These are phyloP conservation scores for Sander vitreus DNA, from an alignment of 2,113 vertebrate species.

Conservation along the genomic window DNA sequence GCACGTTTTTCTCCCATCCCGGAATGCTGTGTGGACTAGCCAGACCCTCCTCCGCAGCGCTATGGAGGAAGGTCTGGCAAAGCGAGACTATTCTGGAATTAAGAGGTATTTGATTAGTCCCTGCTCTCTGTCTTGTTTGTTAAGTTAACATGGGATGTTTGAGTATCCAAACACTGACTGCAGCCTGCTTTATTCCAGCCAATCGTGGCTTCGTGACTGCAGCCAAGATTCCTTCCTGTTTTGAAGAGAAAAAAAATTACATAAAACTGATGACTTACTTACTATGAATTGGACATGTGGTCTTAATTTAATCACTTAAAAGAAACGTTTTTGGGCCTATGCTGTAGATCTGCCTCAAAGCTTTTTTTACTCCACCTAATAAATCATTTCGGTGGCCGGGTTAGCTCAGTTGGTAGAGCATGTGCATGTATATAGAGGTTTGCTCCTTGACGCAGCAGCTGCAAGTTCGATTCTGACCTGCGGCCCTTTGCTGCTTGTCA, in stretches of 20 bases:
- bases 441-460: no score
- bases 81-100: background rate
- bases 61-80: no score
- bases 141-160: slow-evolving; percentile 11
- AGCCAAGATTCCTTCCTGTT: slow-evolving; percentile 37
- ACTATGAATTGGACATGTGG: slow-evolving; percentile 63
- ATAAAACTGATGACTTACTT: slow-evolving; percentile 24
- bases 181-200: slow-evolving; percentile 25
- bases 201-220: background rate
- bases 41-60: no score
- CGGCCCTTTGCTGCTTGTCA: no score
- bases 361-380: slow-evolving; percentile 61
- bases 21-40: no score
- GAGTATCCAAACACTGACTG: background rate
- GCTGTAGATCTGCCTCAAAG: slow-evolving; percentile 45
- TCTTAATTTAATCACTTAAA: slow-evolving; percentile 65
- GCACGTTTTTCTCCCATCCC: no score
- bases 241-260: background rate
- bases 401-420: no score
- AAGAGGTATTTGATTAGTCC: background rate
- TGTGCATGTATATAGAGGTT: no score
- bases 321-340: slow-evolving; percentile 34
- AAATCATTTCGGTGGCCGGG: slow-evolving; percentile 48
- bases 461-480: no score
- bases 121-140: background rate